A percentile compares a stretch with the other conserved stretches of the same genome.
Conservation (phyloP, 1,140 invertebrate genomes). For the Hylaeus volcanicus region DNA sequence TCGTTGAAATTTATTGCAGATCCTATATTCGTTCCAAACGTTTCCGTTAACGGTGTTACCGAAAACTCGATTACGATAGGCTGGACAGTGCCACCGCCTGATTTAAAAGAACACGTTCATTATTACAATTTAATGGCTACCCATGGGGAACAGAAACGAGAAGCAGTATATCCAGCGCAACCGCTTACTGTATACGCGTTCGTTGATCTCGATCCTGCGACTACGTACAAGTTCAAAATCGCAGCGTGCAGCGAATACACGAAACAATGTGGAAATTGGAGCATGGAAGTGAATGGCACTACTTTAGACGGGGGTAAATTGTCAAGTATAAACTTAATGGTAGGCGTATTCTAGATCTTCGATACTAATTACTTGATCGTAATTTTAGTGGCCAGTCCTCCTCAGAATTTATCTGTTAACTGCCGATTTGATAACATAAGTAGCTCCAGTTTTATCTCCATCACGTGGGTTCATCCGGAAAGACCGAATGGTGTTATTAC, state of each 20-base stretch:
- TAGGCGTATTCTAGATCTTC: not conserved
- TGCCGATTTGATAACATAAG: constrained; percentile 86
- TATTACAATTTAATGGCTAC: constrained; percentile 88
- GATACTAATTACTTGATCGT: constrained; percentile 23
- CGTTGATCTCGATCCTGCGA: constrained; percentile 87
- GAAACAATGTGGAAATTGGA: constrained; percentile 87
- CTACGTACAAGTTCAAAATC: constrained; percentile 88
- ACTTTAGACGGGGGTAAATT: constrained; percentile 87
- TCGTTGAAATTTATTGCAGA: constrained; percentile 77
- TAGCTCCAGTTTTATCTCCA: constrained; percentile 83
- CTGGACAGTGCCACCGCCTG: constrained; percentile 85
- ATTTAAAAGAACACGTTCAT: constrained; percentile 87
- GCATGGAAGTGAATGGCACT: constrained; percentile 86
- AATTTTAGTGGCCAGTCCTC: constrained; percentile 81
- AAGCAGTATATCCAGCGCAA: constrained; percentile 84
- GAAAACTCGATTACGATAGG: constrained; percentile 89
- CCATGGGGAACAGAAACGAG: constrained; percentile 81
- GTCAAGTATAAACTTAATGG: not conserved
- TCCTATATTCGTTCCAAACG: constrained; percentile 88
- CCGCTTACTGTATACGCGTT: constrained; percentile 88
- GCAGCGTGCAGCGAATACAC: constrained; percentile 89
- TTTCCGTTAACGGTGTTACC: constrained; percentile 88
- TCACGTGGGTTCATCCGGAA: constrained; percentile 86
- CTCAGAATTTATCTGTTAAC: constrained; percentile 83
- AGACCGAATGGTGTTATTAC: constrained; percentile 88